Evolutionary conservation across 2,797 vertebrate genomes (phyloP), one percentile per base, ranked within the genome.

Genomic region (Danio albolineatus): DNA sequence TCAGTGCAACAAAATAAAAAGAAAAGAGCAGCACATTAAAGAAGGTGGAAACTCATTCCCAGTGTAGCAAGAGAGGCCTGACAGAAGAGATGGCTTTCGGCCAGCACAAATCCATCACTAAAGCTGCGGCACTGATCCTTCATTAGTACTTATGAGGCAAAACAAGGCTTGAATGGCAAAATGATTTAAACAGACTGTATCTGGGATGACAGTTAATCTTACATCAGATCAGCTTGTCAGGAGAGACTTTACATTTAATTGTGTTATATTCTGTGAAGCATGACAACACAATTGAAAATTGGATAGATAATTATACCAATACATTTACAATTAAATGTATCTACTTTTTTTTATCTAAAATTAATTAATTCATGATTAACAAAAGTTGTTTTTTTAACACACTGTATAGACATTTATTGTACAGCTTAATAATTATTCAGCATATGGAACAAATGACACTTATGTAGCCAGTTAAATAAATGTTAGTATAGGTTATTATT

Each of bases 81-180:
- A 54, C 39, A 67, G 57, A 60, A 19, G 10, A 38, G 10, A 56
- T 54, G 76, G 44, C 43, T 66, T 67, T 8, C 7, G 7, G 36
- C 54, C 65, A 51, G 17, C 43, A 71, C 66, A 61, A 44, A 44
- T 72, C 56, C 57, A 79, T 53, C 38, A 54, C n/a, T 71, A 53
- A 53, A 79, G 36, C 76, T 39, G 16, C 28, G 19, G 12, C 13
- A 2, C 49, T 59, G 64, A 46, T 36, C 28, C 61, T 61, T 60
- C 36, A 51, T 78, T 70, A 78, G 28, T 65, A 48, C 36, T 66
- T 41, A 51, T 49, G n/a, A 59, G 16, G 10, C 51, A 56, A 12
- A 66, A 76, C 9, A 44, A 49, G 14, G 21, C 21, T 38, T 46
- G 39, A 76, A 49, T 19, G 12, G 51, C 62, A 53, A 75, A 46